Base-by-base conservation (phyloP, 2,113 vertebrate genomes). In the Microtus oregoni region DNA sequence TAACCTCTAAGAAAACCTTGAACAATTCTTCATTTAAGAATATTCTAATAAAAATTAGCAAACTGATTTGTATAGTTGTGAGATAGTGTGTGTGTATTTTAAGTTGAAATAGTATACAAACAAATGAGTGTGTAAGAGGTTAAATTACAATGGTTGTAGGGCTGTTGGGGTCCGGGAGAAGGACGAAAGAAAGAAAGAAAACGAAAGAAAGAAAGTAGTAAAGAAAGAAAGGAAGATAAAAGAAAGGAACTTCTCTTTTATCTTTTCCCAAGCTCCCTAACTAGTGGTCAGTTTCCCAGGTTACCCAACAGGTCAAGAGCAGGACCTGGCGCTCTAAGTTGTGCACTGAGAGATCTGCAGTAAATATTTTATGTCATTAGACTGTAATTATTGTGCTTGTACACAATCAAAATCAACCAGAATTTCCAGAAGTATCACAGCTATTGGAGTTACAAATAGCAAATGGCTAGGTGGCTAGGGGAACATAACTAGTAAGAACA, bases 351-450 rank as follows among this genome's bases (percentile, higher is more conserved):
- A 77, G 30, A 70, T 93, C 75, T 55, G 72, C 30, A 92, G 90
- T 78, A 79, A 92, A 85, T 77, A 92, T 94, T 96, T 95, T 94
- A 90, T 65, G 86, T 95, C 93, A 95, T 96, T 94, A 92, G 61
- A 91, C 26, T 47, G 50, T 89, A 94, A 97, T 97, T 95, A 96
- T 83, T 94, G 89, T 92, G 52, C 75, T 83, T 93, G 75, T 86
- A 72, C n/a, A 90, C 52, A 95, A 55, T 90, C 65, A 91, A 93
- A 96, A 96, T 86, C 89, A 91, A 96, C 86, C 76, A 92, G 94
- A 96, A 96, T 89, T 97, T 96, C 91, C 94, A 95, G 94, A 95
- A 90, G 83, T 76, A 87, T 90, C 68, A 72, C 30, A 61, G 44
- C 89, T 32, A 73, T 58, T 87, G 44, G 52, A 78, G 70, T 73